Evolutionary conservation across 2,888 invertebrate genomes (phyloP).

Genomic region (Chrysomela aeneicollis): DNA sequence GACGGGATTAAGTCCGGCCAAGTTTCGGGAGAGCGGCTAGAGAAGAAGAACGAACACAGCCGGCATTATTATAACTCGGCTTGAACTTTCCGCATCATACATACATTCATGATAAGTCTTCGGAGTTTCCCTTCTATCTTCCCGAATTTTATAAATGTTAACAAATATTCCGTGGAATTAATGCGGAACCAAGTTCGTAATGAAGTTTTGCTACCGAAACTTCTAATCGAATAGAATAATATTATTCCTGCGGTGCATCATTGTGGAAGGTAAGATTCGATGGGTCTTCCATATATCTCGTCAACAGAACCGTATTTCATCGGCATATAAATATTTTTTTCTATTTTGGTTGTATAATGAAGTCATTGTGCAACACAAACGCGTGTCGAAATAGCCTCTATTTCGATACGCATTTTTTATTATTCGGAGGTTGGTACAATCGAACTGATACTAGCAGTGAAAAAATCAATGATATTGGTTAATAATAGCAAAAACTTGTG

Average conservation of each 20-base stretch:
- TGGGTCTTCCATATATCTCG: too few relatives aligned
- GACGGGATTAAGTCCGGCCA: constrained; percentile 58
- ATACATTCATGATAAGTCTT: constrained; percentile 57
- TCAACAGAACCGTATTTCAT: too few relatives aligned
- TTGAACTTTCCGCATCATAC: constrained; percentile 56
- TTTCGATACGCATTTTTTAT: too few relatives aligned
- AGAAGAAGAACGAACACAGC: constrained; percentile 43
- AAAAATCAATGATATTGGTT: too few relatives aligned
- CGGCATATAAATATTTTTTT: too few relatives aligned
- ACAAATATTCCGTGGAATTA: constrained; percentile 46
- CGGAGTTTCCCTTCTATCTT: constrained; percentile 38
- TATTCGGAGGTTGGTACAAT: too few relatives aligned
- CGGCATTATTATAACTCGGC: constrained; percentile 58
- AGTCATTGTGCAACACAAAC: too few relatives aligned
- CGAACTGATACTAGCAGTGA: too few relatives aligned
- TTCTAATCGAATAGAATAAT: constrained; percentile 38
- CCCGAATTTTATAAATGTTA: constrained; percentile 50
- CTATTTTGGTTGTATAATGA: background rate
- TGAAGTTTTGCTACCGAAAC: constrained; percentile 34
- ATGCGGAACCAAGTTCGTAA: constrained; percentile 41
- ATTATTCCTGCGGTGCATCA: constrained; percentile 28
- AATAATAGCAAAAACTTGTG: too few relatives aligned
- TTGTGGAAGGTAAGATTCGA: too few relatives aligned
- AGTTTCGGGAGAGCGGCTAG: constrained; percentile 48
- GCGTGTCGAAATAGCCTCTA: too few relatives aligned